Conservation (phyloP, 1,140 invertebrate species). For the Asbolus verrucosus region DNA sequence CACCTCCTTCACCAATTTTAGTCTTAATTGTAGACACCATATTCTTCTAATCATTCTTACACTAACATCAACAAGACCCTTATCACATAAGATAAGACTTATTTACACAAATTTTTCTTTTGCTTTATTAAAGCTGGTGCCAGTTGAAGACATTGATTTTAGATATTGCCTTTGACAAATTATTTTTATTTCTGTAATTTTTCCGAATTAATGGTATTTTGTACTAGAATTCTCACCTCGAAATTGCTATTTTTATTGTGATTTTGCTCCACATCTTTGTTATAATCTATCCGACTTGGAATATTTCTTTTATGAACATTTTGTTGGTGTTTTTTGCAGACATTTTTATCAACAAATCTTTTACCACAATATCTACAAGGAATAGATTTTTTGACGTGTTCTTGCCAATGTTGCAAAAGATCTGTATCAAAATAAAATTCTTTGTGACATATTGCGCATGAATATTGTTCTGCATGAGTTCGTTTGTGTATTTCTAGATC, state of each 20-base stretch:
- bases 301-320: conserved; percentile 27
- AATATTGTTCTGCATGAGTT: conserved; percentile 9
- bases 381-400: conserved; percentile 26
- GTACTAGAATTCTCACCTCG: conserved; percentile 30
- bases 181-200: not conserved
- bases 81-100: no score
- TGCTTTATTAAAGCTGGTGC: no score
- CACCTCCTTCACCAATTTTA: no score
- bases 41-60: no score
- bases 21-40: no score
- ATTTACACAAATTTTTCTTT: no score
- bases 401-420: conserved; percentile 20
- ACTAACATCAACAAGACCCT: no score
- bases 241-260: not conserved
- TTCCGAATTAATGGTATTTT: not conserved
- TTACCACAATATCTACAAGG: conserved; percentile 19
- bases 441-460: conserved; percentile 22
- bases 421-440: conserved; percentile 12
- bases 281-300: conserved; percentile 11
- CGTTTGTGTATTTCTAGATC: conserved; percentile 27
- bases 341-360: conserved; percentile 16
- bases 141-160: conserved; percentile 19
- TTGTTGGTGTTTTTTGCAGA: conserved; percentile 26
- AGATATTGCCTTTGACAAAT: not conserved
- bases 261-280: conserved; percentile 4